Base-by-base conservation (phyloP, 2,888 invertebrate genomes). In the Heterodera filipjevi region DNA sequence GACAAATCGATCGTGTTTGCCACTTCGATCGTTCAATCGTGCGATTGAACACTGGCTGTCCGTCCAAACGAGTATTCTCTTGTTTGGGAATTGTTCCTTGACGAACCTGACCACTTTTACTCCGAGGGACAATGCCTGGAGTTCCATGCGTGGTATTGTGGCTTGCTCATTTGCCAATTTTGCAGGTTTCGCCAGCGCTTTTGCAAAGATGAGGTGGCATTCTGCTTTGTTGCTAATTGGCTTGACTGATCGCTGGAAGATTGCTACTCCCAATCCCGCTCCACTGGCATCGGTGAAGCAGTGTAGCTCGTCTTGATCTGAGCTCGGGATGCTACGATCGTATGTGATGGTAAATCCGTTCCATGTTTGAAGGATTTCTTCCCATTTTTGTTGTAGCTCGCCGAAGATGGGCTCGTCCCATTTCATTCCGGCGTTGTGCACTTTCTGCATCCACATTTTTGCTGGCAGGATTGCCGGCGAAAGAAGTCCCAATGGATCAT, bases 281-380 rank as follows among this genome's bases (percentile, higher is more conserved):
- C 70, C 70, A n/a, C 70, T 70, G 3, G 70, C 70, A n/a, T 70
- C 70, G 3, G 70, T 70, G n/a, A 70, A 70, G 70, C 70, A 70
- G n/a, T 70, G 70, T 44, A 44, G 12, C 12, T 44, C 44, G 44
- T 44, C 44, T 12, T 44, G 44, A 44, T 44, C 44, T 12, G 44
- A 10, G 44, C 44, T 44, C 44, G 44, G 44, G 12, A 44, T 44
- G 44, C 12, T 12, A 10, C 44, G 44, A 12, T 44, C 44, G 44
- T 10, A 44, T 44, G 5, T 44, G 44, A 44, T 44, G 5, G 44
- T 44, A 44, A 44, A 44, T 44, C 44, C 44, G 44, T 27, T 71
- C 30, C n/a, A 71, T 22, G 8, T 71, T 30, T n/a, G n/a, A n/a
- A n/a, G n/a, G n/a, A 27, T 30, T 71, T 71, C 10, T 6, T 16